These are phyloP conservation scores for Camelus bactrianus DNA, from an alignment of 2,113 vertebrate genomes.

Conservation along the genomic window DNA sequence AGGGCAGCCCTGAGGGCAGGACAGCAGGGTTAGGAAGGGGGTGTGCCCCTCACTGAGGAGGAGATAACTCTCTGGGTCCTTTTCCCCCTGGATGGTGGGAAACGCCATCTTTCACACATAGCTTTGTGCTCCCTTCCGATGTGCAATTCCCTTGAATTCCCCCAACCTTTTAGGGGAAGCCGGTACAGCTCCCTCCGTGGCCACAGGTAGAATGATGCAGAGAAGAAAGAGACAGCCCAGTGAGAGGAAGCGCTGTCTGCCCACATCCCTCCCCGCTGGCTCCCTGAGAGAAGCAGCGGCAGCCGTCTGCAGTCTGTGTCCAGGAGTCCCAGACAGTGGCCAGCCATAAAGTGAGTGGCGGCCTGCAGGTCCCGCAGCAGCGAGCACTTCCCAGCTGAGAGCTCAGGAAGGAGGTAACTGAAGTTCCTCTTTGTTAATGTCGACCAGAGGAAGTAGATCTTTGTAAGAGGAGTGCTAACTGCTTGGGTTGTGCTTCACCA, in stretches of 20 bases:
- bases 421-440: background rate
- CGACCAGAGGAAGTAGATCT: background rate
- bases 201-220: background rate
- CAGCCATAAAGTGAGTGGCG: background rate
- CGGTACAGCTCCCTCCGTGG: background rate
- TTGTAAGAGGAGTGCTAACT: background rate
- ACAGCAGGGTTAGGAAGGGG: background rate
- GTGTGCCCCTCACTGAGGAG: rapidly evolving
- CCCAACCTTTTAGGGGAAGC: background rate
- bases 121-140: background rate
- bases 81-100: background rate
- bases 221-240: background rate
- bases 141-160: background rate
- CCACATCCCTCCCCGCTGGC: background rate
- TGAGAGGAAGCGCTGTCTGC: background rate
- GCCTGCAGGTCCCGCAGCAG: background rate
- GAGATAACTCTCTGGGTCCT: background rate
- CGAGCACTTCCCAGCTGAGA: background rate
- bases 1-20: background rate
- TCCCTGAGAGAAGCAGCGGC: background rate
- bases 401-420: background rate
- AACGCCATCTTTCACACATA: background rate
- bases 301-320: background rate
- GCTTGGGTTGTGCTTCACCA: background rate
- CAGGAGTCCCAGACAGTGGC: background rate